Base-by-base conservation (phyloP, 2,888 invertebrate species). In the Ophioninae sp. region DNA sequence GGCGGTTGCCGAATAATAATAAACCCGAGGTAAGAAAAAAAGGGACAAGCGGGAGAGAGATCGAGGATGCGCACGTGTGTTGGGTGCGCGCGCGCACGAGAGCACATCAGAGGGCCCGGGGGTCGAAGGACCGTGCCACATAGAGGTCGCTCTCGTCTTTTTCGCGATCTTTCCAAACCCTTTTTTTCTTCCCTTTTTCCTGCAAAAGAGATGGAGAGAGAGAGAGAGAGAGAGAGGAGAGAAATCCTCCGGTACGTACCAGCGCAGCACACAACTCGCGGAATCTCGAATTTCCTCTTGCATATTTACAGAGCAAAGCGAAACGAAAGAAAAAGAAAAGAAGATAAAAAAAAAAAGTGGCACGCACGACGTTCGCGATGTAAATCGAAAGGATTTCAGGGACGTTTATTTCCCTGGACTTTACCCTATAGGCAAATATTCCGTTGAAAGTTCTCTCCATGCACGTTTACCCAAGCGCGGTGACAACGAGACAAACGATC, bases 1-100 rank as follows among this genome's bases (percentile, higher is more conserved):
- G 90, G 90, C 90, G 91, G 88, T 90, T 90, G 89, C 89, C 89
- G 88, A 90, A 90, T 90, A 90, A 90, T 89, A 89, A 90, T 89
- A 91, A 91, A 87, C 89, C 86, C 87, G 85, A 81, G 83, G 67
- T 62, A 77, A 72, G 76, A 75, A 56, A 65, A 62, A 77, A 67
- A 21, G 64, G n/a, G 41, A 17, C 20, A 59, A 44, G 41, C 56
- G 21, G 57, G 57, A 50, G 20, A 44, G 73, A 20, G 57, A 50
- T 50, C 50, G 74, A 68, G 44, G 57, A 81, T 72, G 56, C 50
- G 82, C 81, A 77, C 64, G 79, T 68, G 72, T 69, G 67, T 73
- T 44, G 44, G 13, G 44, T 70, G 81, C 67, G 81, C 61, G 69
- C 69, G 65, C 75, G 69, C 39, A 69, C 41, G 80, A 72, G 70